Evolutionary conservation across 2,888 invertebrate genomes (phyloP), one percentile per base, ranked within the genome.

Genomic region (Lucinisca nassula): DNA sequence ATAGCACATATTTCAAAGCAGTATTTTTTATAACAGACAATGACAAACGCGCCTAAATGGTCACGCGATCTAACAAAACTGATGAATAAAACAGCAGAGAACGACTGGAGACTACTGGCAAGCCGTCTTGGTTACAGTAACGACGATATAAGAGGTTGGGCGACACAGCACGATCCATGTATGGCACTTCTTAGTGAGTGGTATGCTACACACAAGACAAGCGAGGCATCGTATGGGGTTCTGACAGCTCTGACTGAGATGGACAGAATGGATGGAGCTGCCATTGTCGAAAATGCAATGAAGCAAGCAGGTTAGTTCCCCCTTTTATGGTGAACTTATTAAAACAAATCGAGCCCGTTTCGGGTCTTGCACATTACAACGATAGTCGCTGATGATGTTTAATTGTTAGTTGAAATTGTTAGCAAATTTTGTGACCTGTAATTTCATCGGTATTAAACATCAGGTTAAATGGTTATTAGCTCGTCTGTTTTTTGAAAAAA

Each of bases 111-210:
- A 10, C 88, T 96, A 38, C 87, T 96, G 58, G 94, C 94, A 32
- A 92, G 92, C 74, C 92, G 96, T n/a, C 93, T 96, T 40, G 95
- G 95, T 61, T 96, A 95, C 93, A 94, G 87, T 77, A 92, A 92
- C 76, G 95, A 95, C 78, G 96, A 96, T 89, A 94, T 96, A 35
- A 89, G 93, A 79, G 93, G 90, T n/a, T 96, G 95, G 95, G 93
- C 95, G 2, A 94, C 93, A 70, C 95, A 95, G 77, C 82, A 93
- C 27, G 95, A 96, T 82, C 96, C 96, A 2, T 95, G 95, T 80
- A 94, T 96, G 95, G 92, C 94, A 6, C 78, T 96, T 87, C 90
- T 96, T 21, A 94, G 94, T 89, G 95, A 96, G 85, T 96, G 95
- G 95, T 96, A 94, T 85, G 93, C 95, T 75, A 95, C 94, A 21